These are phyloP conservation scores for Clarias batrachus DNA, from an alignment of 2,113 vertebrate genomes.

Conservation along the genomic window DNA sequence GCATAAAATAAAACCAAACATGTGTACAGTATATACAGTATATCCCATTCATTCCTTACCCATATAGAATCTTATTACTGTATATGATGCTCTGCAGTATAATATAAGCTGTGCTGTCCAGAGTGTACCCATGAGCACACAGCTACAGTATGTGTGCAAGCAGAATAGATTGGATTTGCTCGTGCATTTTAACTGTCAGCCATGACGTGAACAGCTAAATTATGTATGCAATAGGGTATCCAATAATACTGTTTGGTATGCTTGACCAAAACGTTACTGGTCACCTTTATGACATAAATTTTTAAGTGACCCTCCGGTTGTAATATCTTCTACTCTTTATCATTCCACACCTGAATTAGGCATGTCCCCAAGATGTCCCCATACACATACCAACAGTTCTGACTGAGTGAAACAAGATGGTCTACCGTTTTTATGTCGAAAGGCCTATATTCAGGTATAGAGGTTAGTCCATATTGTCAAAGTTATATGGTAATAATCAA, in stretches of 20 bases:
- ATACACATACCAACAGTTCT: background rate
- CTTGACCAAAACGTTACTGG: conserved; percentile 5
- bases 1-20: no score
- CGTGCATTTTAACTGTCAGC: background rate
- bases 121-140: no score
- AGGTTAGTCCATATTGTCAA: background rate
- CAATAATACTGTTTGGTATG: conserved; percentile 8
- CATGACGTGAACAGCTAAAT: background rate
- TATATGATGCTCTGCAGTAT: background rate
- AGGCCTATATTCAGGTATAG: background rate
- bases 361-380: background rate
- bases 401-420: background rate
- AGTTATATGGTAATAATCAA: background rate
- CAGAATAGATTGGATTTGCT: background rate
- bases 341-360: background rate
- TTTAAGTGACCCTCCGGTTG: conserved; percentile 15
- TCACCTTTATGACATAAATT: conserved; percentile 21
- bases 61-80: no score
- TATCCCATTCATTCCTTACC: background rate
- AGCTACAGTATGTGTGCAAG: background rate
- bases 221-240: background rate
- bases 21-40: no score
- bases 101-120: background rate
- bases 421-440: background rate
- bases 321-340: conserved; percentile 13